A percentile compares a stretch with the other conserved stretches of the same genome.
Conservation (phyloP, 2,888 invertebrate species). For the Pachymerium ferrugineum region DNA sequence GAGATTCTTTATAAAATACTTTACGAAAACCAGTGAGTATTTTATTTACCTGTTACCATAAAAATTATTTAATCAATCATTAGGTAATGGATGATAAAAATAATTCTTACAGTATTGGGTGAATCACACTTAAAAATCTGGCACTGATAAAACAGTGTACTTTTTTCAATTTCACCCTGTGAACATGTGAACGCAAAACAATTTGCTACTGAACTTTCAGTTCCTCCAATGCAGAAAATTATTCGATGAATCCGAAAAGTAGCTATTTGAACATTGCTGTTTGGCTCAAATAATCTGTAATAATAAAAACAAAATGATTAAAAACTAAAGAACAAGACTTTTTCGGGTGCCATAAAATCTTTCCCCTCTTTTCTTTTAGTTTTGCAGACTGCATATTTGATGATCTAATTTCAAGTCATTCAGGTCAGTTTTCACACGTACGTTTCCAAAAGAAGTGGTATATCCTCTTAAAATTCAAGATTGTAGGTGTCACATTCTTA, state of each 20-base stretch:
- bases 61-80: background rate
- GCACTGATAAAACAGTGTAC: slow-evolving; percentile 85
- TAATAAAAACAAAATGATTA: too few species aligned
- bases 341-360: too few species aligned
- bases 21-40: slow-evolving; percentile 75
- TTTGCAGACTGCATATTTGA: too few species aligned
- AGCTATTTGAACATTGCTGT: slow-evolving; percentile 71
- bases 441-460: too few species aligned
- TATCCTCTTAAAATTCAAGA: too few species aligned
- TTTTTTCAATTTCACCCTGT: slow-evolving; percentile 82
- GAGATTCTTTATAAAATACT: slow-evolving; percentile 61
- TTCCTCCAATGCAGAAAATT: slow-evolving; percentile 88
- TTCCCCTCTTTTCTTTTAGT: too few species aligned
- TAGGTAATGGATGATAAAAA: background rate
- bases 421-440: too few species aligned
- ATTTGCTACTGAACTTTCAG: slow-evolving; percentile 74
- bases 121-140: slow-evolving; percentile 95
- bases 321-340: too few species aligned
- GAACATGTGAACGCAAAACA: slow-evolving; percentile 98
- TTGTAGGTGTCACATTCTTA: too few species aligned
- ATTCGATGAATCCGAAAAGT: slow-evolving; percentile 88
- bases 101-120: slow-evolving; percentile 74
- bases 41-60: slow-evolving; percentile 53
- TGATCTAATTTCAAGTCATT: too few species aligned
- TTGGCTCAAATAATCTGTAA: slow-evolving; percentile 65